A percentile compares a stretch with the other conserved stretches of the same genome.
Evolutionary conservation across 2,888 invertebrate species (phyloP).

Genomic region (Baccha elongata): DNA sequence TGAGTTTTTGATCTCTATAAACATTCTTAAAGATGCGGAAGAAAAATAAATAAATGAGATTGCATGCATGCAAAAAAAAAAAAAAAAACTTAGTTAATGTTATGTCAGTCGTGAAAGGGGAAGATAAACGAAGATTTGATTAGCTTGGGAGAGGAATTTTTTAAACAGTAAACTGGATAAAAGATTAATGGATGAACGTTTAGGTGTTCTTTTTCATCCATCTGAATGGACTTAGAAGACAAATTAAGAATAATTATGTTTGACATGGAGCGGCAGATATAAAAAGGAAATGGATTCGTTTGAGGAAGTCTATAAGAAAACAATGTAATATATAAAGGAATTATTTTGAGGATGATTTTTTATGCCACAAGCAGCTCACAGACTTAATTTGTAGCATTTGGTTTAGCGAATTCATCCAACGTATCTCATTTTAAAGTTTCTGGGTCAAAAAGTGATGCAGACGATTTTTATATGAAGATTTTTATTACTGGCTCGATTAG

Average conservation of each 20-base stretch:
- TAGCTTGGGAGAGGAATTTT: conserved; percentile 23
- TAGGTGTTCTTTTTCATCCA: neutral
- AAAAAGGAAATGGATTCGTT: too few relatives aligned
- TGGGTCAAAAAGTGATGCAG: too few relatives aligned
- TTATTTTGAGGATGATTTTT: too few relatives aligned
- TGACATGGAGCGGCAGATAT: neutral
- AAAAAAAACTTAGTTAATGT: conserved; percentile 2
- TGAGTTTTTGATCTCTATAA: neutral
- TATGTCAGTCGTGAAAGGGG: conserved; percentile 27
- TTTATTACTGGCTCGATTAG: too few relatives aligned
- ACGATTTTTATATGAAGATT: too few relatives aligned
- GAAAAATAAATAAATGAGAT: conserved; percentile 29
- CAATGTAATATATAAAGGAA: too few relatives aligned
- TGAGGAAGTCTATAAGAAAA: too few relatives aligned
- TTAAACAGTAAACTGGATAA: neutral
- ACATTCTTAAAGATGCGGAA: conserved; percentile 37
- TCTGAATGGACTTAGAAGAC: neutral
- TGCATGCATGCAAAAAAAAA: conserved; percentile 1
- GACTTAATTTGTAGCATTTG: too few relatives aligned
- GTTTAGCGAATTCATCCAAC: too few relatives aligned
- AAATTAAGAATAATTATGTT: neutral
- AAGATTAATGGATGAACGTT: neutral
- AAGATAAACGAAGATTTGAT: conserved; percentile 21
- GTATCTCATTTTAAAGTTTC: too few relatives aligned
- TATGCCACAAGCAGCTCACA: too few relatives aligned